A percentile compares a stretch with the other conserved stretches of the same genome.
These are phyloP conservation scores for Xestia c-nigrum DNA, from an alignment of 2,888 invertebrate species.

Conservation along the genomic window DNA sequence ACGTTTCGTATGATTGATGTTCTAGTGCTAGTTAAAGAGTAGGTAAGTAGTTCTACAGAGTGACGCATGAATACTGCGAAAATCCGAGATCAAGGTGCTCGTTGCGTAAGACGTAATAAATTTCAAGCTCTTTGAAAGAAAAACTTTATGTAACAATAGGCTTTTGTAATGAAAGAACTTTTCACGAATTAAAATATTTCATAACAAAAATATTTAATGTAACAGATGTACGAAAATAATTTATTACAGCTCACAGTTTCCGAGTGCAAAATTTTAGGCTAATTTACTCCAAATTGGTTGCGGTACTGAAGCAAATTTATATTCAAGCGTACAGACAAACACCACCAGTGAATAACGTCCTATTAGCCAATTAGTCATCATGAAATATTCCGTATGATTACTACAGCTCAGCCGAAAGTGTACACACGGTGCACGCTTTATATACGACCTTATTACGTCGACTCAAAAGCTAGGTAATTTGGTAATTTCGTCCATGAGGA, in stretches of 20 bases:
- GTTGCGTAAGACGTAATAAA: constrained; percentile 32
- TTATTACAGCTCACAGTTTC: constrained; percentile 49
- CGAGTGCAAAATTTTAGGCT: constrained; percentile 38
- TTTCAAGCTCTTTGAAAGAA: constrained; percentile 13
- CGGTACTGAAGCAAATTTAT: constrained; percentile 53
- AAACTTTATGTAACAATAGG: constrained; percentile 23
- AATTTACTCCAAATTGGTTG: constrained; percentile 47
- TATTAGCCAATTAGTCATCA: constrained; percentile 63
- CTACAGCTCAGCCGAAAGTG: constrained; percentile 41
- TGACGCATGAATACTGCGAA: constrained; percentile 8
- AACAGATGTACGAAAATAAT: constrained; percentile 46
- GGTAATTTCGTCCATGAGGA: constrained; percentile 21
- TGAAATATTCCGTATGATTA: constrained; percentile 63
- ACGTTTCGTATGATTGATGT: constrained; percentile 70
- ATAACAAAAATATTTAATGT: constrained; percentile 57
- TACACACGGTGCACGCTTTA: constrained; percentile 19
- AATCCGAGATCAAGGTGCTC: constrained; percentile 20
- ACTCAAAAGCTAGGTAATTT: constrained; percentile 42
- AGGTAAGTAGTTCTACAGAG: not conserved
- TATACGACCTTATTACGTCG: constrained; percentile 28
- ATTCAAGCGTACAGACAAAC: constrained; percentile 49
- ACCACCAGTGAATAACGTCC: constrained; percentile 39
- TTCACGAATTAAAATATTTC: constrained; percentile 55
- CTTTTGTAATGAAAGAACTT: constrained; percentile 35
- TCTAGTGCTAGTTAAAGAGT: constrained; percentile 32